Evolutionary conservation across 2,888 invertebrate species (phyloP).

Genomic region (Molorchus minor): DNA sequence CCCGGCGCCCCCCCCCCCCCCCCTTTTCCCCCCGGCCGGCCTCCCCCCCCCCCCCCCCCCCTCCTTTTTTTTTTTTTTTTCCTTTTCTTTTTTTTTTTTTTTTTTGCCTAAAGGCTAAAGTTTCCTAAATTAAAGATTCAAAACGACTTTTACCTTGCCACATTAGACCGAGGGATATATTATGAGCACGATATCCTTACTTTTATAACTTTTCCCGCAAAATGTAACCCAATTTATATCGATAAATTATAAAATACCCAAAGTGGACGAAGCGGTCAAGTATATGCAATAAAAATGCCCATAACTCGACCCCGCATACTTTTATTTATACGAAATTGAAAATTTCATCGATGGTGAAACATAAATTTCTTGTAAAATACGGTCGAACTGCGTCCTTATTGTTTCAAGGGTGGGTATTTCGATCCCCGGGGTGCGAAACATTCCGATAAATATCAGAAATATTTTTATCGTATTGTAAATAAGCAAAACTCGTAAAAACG

Average conservation of each 20-base stretch:
- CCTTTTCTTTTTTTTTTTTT: too few relatives aligned
- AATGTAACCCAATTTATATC: constrained; percentile 35
- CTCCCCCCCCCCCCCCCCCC: too few relatives aligned
- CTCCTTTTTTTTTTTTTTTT: too few relatives aligned
- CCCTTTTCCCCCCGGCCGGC: too few relatives aligned
- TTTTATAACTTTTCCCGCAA: constrained; percentile 23
- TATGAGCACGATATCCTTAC: too few relatives aligned
- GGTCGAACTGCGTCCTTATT: constrained; percentile 18
- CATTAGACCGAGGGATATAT: too few relatives aligned
- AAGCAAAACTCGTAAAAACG: constrained; percentile 36
- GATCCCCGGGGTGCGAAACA: constrained; percentile 25
- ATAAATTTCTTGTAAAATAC: constrained; percentile 22
- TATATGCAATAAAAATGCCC: constrained; percentile 40
- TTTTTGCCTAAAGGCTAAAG: too few relatives aligned
- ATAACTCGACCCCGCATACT: constrained; percentile 43
- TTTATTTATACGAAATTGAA: constrained; percentile 44
- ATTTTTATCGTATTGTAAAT: constrained; percentile 36
- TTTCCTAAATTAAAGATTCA: too few relatives aligned
- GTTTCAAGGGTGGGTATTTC: constrained; percentile 18
- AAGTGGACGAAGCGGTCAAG: constrained; percentile 32
- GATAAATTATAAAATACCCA: constrained; percentile 37
- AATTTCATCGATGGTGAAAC: constrained; percentile 29
- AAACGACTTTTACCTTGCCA: too few relatives aligned
- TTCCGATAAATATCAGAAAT: constrained; percentile 36
- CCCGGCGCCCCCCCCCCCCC: too few relatives aligned